These are phyloP conservation scores for Temnothorax nylanderi DNA, from an alignment of 1,140 invertebrate genomes.

Conservation along the genomic window DNA sequence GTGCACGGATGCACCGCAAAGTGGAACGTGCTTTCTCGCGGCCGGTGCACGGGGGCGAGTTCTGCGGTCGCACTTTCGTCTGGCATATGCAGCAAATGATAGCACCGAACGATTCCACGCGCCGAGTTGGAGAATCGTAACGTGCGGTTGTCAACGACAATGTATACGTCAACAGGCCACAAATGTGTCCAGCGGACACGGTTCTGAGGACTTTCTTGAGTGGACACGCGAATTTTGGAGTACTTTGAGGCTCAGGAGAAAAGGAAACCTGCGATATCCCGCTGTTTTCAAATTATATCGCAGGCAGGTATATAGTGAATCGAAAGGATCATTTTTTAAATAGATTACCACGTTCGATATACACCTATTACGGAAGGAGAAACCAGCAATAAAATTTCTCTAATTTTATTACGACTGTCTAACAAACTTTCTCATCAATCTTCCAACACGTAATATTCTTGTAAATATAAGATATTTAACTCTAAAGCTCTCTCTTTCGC, in stretches of 20 bases:
- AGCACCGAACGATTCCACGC: constrained; percentile 24
- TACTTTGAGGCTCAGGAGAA: too few relatives aligned
- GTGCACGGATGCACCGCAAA: constrained; percentile 56
- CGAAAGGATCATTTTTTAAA: neutral
- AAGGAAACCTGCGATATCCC: neutral
- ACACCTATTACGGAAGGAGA: neutral
- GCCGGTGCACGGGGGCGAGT: neutral
- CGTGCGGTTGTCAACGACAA: constrained; percentile 23
- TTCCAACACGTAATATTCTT: neutral
- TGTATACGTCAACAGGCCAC: constrained; percentile 5
- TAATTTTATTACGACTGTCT: neutral
- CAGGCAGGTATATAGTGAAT: neutral
- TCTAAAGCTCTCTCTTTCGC: neutral
- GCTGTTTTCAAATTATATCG: neutral
- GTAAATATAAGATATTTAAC: neutral
- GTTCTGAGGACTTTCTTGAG: neutral
- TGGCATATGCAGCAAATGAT: constrained; percentile 34
- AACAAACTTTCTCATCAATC: neutral
- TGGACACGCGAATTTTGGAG: neutral
- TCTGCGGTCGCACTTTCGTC: constrained; percentile 54
- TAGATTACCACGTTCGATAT: neutral
- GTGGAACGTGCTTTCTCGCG: constrained; percentile 35
- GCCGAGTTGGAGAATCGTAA: constrained; percentile 19
- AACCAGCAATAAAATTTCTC: too few relatives aligned
- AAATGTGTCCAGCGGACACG: neutral